A percentile compares a stretch with the other conserved stretches of the same genome.
Conservation (phyloP, 2,888 invertebrate genomes). For the Agrotis exclamationis region DNA sequence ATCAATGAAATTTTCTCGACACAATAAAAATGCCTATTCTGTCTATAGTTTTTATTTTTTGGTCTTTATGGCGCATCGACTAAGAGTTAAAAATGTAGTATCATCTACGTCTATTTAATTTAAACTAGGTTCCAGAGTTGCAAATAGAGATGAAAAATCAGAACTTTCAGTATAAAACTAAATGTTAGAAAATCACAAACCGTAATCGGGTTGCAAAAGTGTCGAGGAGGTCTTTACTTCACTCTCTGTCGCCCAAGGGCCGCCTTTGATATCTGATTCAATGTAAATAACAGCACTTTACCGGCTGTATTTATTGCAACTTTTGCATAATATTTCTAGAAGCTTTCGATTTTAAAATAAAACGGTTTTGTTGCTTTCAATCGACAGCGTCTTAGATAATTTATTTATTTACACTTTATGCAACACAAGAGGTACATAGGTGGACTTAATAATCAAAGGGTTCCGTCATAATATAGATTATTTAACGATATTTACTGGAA, state of each 20-base stretch:
- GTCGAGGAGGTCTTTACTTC: conserved; percentile 31
- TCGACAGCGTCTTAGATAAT: not conserved
- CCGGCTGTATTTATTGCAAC: conserved; percentile 31
- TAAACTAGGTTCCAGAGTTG: conserved; percentile 8
- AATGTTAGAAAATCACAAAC: conserved; percentile 35
- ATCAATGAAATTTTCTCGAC: too few relatives aligned
- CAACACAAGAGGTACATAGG: too few relatives aligned
- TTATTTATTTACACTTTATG: too few relatives aligned
- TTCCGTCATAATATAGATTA: not conserved
- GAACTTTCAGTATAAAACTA: conserved; percentile 11
- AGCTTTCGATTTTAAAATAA: conserved; percentile 17
- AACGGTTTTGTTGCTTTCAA: not conserved
- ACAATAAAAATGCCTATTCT: too few relatives aligned
- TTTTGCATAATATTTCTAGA: conserved; percentile 16
- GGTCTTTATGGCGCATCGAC: not conserved
- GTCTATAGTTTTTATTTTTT: too few relatives aligned
- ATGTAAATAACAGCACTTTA: conserved; percentile 59
- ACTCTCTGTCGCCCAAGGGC: conserved; percentile 21
- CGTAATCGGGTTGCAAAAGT: conserved; percentile 40
- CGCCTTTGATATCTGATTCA: conserved; percentile 61
- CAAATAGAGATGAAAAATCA: not conserved
- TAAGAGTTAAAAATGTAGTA: too few relatives aligned
- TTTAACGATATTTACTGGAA: not conserved
- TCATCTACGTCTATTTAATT: not conserved
- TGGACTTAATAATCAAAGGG: too few relatives aligned